Percentiles rank a stretch among this genome's conserved stretches.
Conservation (phyloP, 2,797 vertebrate genomes). For the Anableps anableps region DNA sequence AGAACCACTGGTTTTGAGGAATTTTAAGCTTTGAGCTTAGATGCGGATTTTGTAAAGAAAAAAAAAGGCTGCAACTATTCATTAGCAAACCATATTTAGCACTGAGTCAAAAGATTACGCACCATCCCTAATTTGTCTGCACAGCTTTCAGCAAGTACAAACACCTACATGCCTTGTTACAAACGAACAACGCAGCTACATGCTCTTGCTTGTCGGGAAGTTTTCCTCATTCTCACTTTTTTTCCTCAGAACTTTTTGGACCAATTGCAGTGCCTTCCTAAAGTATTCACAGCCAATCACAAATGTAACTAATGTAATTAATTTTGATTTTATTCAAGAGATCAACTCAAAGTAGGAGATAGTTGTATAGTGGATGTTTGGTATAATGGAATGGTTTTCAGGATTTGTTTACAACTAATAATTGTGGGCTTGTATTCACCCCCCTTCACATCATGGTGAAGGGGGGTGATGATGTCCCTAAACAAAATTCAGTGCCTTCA, state of each 20-base stretch:
- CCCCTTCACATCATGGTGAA: background rate
- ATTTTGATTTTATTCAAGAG: background rate
- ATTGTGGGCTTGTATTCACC: background rate
- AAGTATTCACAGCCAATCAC: background rate
- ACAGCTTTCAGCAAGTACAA: constrained; percentile 46
- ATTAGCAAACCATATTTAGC: constrained; percentile 17
- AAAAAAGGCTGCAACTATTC: constrained; percentile 3
- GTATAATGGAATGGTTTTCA: background rate
- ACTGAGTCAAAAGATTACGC: constrained; percentile 19
- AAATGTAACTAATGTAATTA: background rate
- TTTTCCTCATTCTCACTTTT: constrained; percentile 20
- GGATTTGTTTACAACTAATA: background rate
- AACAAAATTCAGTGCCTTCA: background rate
- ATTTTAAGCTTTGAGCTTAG: constrained; percentile 14
- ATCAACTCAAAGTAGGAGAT: background rate
- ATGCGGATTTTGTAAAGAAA: constrained; percentile 5
- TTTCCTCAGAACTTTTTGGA: constrained; percentile 24
- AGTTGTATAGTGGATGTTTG: background rate
- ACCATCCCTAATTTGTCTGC: constrained; percentile 15
- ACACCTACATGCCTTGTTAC: constrained; percentile 12
- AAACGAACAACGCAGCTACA: constrained; percentile 23
- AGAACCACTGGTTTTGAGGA: constrained; percentile 4
- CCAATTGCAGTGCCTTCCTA: constrained; percentile 11
- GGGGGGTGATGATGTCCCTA: background rate
- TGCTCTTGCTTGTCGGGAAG: constrained; percentile 45